phyloP scores from a whole-genome alignment of 2,113 vertebrate genomes.

The Galeopterus variegatus region DNA sequence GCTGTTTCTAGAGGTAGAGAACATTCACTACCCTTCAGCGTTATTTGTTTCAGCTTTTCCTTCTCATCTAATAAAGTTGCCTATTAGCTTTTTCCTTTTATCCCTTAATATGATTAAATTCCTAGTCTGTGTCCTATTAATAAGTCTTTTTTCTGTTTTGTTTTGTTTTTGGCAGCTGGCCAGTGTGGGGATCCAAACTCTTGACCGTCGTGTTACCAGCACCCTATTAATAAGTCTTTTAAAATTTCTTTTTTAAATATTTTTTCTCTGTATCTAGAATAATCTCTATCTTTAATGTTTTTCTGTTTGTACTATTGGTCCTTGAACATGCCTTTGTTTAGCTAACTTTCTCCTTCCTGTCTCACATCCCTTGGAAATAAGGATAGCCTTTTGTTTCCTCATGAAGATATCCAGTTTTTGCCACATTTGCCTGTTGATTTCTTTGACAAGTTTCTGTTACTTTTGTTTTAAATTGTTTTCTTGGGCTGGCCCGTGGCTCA shows the following conservation, averaged over 20 bases:
- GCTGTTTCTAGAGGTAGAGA: neutral
- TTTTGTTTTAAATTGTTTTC: conserved; percentile 48
- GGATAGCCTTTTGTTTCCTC: conserved; percentile 23
- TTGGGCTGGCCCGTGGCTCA: no score
- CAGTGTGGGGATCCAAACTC: no score
- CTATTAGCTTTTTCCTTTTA: neutral
- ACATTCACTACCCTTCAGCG: neutral
- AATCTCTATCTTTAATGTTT: neutral
- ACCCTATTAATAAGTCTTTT: neutral
- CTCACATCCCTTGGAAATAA: conserved; percentile 6
- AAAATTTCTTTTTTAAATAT: neutral
- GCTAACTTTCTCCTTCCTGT: conserved; percentile 11
- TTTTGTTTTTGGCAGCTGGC: no score
- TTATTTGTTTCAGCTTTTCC: neutral
- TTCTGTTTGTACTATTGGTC: neutral
- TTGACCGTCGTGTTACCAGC: no score
- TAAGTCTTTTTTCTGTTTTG: neutral
- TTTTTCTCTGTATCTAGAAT: conserved; percentile 3
- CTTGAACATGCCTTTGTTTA: neutral
- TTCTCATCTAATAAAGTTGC: neutral
- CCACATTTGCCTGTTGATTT: neutral
- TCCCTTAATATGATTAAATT: neutral
- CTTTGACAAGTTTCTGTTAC: neutral
- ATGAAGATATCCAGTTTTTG: conserved; percentile 4
- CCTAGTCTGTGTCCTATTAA: neutral